These are phyloP conservation scores for Melitaea cinxia DNA, from an alignment of 1,140 invertebrate species.

Conservation along the genomic window DNA sequence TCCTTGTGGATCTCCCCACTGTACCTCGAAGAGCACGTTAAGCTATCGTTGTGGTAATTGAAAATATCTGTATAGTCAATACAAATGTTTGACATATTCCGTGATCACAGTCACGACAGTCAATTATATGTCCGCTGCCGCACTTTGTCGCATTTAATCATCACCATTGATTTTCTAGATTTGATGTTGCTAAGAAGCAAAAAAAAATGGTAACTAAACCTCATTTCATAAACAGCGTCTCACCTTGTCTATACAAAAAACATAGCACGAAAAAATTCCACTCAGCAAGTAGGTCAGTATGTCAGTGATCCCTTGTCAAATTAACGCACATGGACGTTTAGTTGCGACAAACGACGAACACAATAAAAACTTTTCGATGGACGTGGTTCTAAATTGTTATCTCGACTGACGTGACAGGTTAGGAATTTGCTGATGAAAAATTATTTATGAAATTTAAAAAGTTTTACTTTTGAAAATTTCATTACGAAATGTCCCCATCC, in stretches of 20 bases:
- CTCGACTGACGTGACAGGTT: slow-evolving; percentile 12
- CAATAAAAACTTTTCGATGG: slow-evolving; percentile 60
- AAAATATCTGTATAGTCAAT: no score
- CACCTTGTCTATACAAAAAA: slow-evolving; percentile 11
- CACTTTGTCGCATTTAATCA: no score
- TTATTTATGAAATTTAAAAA: background rate
- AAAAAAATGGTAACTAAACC: slow-evolving; percentile 10
- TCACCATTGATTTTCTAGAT: no score
- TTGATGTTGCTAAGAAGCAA: background rate
- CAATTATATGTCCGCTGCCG: no score
- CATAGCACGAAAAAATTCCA: slow-evolving; percentile 33
- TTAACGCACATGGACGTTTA: slow-evolving; percentile 66
- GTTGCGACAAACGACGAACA: slow-evolving; percentile 64
- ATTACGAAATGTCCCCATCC: background rate
- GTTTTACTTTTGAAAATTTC: background rate
- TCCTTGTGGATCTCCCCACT: no score
- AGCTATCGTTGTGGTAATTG: no score
- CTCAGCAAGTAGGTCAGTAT: slow-evolving; percentile 56
- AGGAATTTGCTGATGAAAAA: slow-evolving; percentile 1
- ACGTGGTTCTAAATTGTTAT: slow-evolving; percentile 28
- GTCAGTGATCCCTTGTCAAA: slow-evolving; percentile 70
- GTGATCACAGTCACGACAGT: no score
- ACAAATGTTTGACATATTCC: no score
- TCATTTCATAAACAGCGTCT: slow-evolving; percentile 6
- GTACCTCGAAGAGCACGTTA: no score